Conservation (phyloP, 2,113 vertebrate genomes). For the Falcunculus frontatus region DNA sequence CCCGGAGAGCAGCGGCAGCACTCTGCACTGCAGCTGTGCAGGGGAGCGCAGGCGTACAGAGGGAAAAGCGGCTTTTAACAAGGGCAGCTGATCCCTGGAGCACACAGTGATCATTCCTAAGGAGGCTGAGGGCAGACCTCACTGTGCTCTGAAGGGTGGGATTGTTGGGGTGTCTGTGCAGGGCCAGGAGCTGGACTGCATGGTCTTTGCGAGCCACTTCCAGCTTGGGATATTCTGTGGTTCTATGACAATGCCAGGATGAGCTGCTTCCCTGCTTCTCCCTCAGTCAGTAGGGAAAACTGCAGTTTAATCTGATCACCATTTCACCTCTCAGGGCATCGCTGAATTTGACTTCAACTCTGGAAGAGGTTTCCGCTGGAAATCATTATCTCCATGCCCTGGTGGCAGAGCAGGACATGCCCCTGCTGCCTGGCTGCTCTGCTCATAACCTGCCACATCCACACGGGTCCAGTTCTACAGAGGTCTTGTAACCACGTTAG, state of each 20-base stretch:
- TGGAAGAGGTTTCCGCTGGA: neutral
- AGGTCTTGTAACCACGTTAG: accelerated
- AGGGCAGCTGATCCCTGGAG: neutral
- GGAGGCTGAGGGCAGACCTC: neutral
- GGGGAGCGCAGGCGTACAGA: neutral
- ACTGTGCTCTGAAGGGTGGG: neutral
- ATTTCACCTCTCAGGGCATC: accelerated
- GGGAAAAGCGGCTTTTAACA: accelerated
- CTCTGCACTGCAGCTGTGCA: neutral
- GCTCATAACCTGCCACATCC: neutral
- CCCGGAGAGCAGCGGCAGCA: neutral
- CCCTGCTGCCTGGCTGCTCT: neutral
- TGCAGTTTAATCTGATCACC: neutral
- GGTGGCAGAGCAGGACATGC: neutral
- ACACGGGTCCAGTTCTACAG: neutral
- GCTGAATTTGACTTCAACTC: neutral
- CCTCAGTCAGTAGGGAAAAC: neutral
- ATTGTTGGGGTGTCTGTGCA: neutral
- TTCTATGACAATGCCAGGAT: neutral
- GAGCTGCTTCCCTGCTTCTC: neutral
- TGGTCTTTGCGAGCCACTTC: neutral
- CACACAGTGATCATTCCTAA: neutral
- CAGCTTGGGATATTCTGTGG: neutral
- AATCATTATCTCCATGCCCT: accelerated
- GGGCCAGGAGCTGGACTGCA: neutral